Base-by-base conservation (phyloP, 2,797 vertebrate species). In the Xiphorhynchus erythropygius region DNA sequence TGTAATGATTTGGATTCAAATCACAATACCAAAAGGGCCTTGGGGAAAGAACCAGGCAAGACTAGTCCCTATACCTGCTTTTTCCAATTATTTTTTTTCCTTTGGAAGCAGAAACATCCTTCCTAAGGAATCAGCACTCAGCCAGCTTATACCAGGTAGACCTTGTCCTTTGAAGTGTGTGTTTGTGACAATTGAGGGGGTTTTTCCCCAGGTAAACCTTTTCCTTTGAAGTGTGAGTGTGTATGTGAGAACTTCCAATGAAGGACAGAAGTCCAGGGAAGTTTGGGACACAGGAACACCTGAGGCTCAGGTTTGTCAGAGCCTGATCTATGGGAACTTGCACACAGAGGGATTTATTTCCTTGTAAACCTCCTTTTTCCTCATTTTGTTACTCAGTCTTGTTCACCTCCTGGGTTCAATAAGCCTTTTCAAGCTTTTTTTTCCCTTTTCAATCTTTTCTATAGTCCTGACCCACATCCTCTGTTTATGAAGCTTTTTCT, bases 401-500 rank as follows among this genome's bases (percentile, higher is more conserved):
- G 11, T 83, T 83, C 46, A 64, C 64, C 75, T 79, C 56, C 71
- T 86, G 42, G 5, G 41, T 83, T 94, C 65, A 71, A 27, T 33
- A 33, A 74, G 35, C 25, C 50, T 75, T 84, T 87, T 71, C 55
- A 87, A 78, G n/a, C 6, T 37, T 65, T 85, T 89, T 37, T 73
- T 57, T 7, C 6, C 32, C 73, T 85, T 87, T 85, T 52, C 49
- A 74, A 1, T 70, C 74, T 75, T 90, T 89, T 49, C n/a, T 76
- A 56, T 33, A 78, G 84, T 47, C 79, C 62, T 3, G 22, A 28
- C 23, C 82, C 53, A 68, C 0, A 4, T 89, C 87, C 62, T 78
- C 44, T 85, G 82, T 93, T 91, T 94, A 80, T 91, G 93, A 79
- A 85, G 30, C 7, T 5, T 85, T 75, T 86, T 88, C 30, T 75